Evolutionary conservation across 2,797 vertebrate species (phyloP), one percentile per base, ranked within the genome.

Genomic region (Loris lydekkerianus): DNA sequence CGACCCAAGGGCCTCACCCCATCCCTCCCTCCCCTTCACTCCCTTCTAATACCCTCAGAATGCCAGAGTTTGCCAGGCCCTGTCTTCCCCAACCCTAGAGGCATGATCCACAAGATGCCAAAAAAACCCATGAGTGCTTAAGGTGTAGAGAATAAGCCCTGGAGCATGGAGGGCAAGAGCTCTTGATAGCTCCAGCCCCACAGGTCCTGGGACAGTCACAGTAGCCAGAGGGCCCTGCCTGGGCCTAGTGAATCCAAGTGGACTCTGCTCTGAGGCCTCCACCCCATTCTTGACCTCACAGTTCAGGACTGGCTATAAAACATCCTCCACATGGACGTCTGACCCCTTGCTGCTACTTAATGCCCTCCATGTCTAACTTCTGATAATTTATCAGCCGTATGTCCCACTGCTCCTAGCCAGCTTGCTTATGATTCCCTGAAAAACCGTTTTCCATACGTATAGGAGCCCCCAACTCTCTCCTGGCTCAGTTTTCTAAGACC

Each of bases 251-350:
- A 69, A 94, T 31, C 86, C 56, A 34, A 25, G 40, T 73, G 65
- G 93, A 92, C 96, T 95, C 85, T 97, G 91, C 82, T 63, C 89
- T 72, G n/a, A 61, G 58, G 87, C 81, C 89, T 82, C 84, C 76
- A 92, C 83, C 81, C 80, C 8, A n/a, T n/a, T 83, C 65, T 15
- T 46, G 53, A 75, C 67, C 87, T 91, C 93, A 73, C 34, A 53
- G 82, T 82, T 40, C 63, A 23, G 37, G 10, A 25, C 29, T 6
- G 31, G 81, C 93, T 63, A 21, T 80, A 77, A 95, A 95, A 87
- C 29, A 69, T 78, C 77, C 69, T 61, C 67, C 67, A 17, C 14
- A 2, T 0, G 4, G 10, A 60, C 29, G 37, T 46, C 34, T 21
- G 46, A 63, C n/a, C 58, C 49, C 60, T 31, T 31, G 82, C 29